phyloP scores from a whole-genome alignment of 2,888 invertebrate species.

The Caenorhabditis sp. region DNA sequence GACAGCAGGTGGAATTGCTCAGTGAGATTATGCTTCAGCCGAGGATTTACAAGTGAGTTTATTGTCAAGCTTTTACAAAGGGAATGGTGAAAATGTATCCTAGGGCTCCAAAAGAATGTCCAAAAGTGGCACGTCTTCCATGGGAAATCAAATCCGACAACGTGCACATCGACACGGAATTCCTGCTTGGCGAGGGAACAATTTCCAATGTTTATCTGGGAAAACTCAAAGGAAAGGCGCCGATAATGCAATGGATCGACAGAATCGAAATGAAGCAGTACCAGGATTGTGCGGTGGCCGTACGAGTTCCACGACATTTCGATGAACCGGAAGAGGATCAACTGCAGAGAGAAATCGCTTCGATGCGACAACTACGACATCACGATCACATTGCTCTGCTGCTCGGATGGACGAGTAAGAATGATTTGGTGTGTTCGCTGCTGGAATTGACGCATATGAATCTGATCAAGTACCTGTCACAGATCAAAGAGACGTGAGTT shows the following conservation, averaged over 20 bases:
- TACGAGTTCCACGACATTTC: conserved; percentile 69
- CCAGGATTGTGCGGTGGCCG: conserved; percentile 77
- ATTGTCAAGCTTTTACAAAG: too few species aligned
- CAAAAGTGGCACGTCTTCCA: conserved; percentile 68
- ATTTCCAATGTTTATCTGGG: conserved; percentile 74
- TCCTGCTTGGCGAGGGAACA: conserved; percentile 73
- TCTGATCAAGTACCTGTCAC: conserved; percentile 73
- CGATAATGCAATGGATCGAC: conserved; percentile 77
- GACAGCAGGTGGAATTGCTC: conserved; percentile 63
- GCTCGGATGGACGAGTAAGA: conserved; percentile 75
- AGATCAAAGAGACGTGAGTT: conserved; percentile 72
- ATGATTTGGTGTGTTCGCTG: conserved; percentile 72
- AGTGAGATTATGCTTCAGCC: conserved; percentile 67
- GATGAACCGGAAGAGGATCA: conserved; percentile 76
- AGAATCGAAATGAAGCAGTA: conserved; percentile 75
- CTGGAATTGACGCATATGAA: conserved; percentile 76
- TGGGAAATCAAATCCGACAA: conserved; percentile 76
- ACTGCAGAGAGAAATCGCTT: conserved; percentile 72
- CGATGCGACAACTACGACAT: conserved; percentile 73
- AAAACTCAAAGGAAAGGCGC: conserved; percentile 75
- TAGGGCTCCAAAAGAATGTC: conserved; percentile 67
- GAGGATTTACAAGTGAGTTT: conserved; percentile 52
- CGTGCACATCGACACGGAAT: conserved; percentile 73
- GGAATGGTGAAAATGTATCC: conserved; percentile 57
- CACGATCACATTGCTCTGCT: conserved; percentile 75